phyloP scores from a whole-genome alignment of 2,113 vertebrate species.

The Takifugu flavidus region DNA sequence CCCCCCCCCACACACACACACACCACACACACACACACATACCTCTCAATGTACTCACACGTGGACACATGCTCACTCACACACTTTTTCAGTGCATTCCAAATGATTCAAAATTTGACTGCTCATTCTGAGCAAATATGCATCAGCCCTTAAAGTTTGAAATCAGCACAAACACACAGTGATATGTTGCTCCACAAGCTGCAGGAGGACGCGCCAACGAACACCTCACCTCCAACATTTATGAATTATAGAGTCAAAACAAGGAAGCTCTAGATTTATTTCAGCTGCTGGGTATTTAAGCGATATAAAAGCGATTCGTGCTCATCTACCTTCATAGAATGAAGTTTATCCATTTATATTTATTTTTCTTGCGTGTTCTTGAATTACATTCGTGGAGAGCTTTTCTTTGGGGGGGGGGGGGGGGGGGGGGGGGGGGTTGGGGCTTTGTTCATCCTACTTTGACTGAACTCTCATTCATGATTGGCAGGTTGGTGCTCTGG shows the following conservation, averaged over 20 bases:
- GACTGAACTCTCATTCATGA: conserved; percentile 23
- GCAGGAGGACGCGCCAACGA: background rate
- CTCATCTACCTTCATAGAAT: conserved; percentile 11
- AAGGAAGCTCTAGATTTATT: background rate
- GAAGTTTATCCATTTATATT: background rate
- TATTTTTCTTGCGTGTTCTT: too few relatives aligned
- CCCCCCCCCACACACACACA: background rate
- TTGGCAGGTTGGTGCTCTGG: conserved; percentile 57
- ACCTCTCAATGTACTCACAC: background rate
- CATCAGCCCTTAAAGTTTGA: background rate
- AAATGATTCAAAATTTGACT: background rate
- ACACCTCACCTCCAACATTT: background rate
- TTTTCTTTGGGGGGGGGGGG: too few relatives aligned
- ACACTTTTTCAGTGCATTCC: background rate
- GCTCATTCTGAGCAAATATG: too few relatives aligned
- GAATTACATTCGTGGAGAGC: too few relatives aligned
- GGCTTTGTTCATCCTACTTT: background rate
- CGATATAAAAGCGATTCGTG: background rate
- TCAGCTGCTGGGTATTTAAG: background rate
- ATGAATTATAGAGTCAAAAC: background rate
- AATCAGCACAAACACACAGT: background rate
- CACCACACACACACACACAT: background rate
- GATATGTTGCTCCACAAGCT: background rate
- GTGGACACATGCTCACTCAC: background rate
- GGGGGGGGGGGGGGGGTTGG: too few relatives aligned